Conservation (phyloP, 2,888 invertebrate genomes). For the Atethmia centrago region DNA sequence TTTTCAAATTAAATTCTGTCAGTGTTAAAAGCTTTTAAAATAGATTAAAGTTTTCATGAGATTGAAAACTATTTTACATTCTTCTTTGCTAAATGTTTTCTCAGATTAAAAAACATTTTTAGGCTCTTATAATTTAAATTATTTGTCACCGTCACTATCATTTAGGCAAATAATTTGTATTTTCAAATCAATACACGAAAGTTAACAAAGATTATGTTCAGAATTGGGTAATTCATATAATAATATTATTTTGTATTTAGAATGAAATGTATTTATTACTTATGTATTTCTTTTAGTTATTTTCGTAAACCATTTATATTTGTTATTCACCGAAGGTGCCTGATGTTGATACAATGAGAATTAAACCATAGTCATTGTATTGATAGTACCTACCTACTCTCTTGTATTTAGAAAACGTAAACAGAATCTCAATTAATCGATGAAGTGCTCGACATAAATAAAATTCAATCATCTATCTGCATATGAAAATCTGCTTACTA, state of each 20-base stretch:
- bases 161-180: neutral
- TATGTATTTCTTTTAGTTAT: neutral
- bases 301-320: neutral
- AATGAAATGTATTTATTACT: neutral
- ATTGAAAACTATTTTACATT: neutral
- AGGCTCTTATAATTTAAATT: neutral
- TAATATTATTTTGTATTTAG: neutral
- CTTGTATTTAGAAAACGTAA: neutral
- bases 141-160: neutral
- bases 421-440: neutral
- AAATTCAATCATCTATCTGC: neutral
- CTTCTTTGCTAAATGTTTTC: neutral
- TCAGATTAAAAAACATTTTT: neutral
- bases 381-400: too few relatives aligned
- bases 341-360: neutral
- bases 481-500: neutral
- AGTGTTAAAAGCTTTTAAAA: neutral
- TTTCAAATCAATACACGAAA: neutral
- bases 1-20: constrained; percentile 10
- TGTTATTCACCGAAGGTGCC: neutral
- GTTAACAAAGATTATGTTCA: too few relatives aligned
- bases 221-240: neutral
- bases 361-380: too few relatives aligned
- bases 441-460: neutral
- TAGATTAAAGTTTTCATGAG: neutral